These are phyloP conservation scores for Notolabrus celidotus DNA, from an alignment of 2,797 vertebrate species.

Conservation along the genomic window DNA sequence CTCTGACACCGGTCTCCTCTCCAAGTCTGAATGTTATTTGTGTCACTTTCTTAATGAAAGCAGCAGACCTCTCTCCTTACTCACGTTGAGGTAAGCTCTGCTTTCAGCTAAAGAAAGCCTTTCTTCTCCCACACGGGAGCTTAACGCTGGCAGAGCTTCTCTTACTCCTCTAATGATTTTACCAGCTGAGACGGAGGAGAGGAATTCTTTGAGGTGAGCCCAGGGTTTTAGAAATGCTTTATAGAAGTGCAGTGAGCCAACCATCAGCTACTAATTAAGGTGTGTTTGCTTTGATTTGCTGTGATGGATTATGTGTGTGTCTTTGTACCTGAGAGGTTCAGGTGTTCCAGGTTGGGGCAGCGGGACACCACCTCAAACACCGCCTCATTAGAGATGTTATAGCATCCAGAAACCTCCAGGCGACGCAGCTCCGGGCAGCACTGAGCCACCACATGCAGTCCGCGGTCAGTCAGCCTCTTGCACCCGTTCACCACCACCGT, in stretches of 20 bases:
- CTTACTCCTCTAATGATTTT: conserved; percentile 79
- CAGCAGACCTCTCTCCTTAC: conserved; percentile 75
- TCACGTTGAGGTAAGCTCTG: conserved; percentile 69
- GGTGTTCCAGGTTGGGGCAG: conserved; percentile 96
- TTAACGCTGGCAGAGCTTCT: conserved; percentile 79
- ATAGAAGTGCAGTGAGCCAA: conserved; percentile 20
- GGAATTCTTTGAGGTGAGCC: conserved; percentile 65
- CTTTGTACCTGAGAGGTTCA: conserved; percentile 95
- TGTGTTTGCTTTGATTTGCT: background rate
- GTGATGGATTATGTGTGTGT: background rate
- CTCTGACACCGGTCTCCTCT: conserved; percentile 54
- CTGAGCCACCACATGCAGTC: conserved; percentile 93
- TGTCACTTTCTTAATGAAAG: conserved; percentile 83
- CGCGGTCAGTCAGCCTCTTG: conserved; percentile 96
- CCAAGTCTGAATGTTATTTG: conserved; percentile 70
- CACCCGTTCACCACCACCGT: conserved; percentile 93
- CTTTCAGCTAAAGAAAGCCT: conserved; percentile 74
- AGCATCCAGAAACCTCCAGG: conserved; percentile 94
- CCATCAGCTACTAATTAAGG: background rate
- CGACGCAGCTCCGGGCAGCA: conserved; percentile 95
- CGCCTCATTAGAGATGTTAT: conserved; percentile 96
- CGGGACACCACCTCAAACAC: conserved; percentile 97
- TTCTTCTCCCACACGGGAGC: conserved; percentile 77
- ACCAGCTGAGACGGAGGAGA: conserved; percentile 79
- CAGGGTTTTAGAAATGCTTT: conserved; percentile 32